Evolutionary conservation across 2,797 vertebrate genomes (phyloP), one percentile per base, ranked within the genome.

Genomic region (Acrossocheilus wenchowensis): DNA sequence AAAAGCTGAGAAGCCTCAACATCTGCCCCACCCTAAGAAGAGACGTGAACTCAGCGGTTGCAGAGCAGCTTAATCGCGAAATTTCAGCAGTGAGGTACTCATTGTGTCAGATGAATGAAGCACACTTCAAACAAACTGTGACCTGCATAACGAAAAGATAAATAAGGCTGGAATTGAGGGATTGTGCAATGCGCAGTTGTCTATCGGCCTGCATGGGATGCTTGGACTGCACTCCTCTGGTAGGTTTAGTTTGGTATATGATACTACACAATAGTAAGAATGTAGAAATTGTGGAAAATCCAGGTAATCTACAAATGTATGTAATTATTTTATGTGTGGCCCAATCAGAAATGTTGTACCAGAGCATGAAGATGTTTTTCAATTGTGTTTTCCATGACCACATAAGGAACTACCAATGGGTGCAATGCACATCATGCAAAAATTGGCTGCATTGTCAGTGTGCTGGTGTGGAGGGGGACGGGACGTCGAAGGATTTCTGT

Each of bases 21-120:
- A 69, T 69, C 34, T 69, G 66, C 66, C 66, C 66, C 66, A 39
- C 6, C 15, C 7, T 69, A 34, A 34, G 34, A 69, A 69, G 12
- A 69, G 66, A 62, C 50, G 43, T 69, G 8, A 82, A 82, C 23
- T 66, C 78, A 23, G 34, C 36, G 1, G 39, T 81, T 10, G 78
- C 78, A 21, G 80, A 82, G 34, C 41, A 82, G 64, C 19, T 69
- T 8, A 82, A 68, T 66, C 3, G 43, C 2, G 39, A 82, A 10
- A 15, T 82, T 66, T 41, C 41, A 8, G 23, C 60, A 14, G 48
- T 15, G 14, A 14, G 48, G 48, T 48, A 69, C 48, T 82, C 62
- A 23, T 50, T 82, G 39, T 82, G 50, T 17, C 39, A 82, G 26
- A 45, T 82, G 62, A 82, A 82, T 14, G 64, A 69, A 45, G 17